These are phyloP conservation scores for Chelidonichthys spinosus DNA, from an alignment of 2,797 vertebrate genomes.

Conservation along the genomic window DNA sequence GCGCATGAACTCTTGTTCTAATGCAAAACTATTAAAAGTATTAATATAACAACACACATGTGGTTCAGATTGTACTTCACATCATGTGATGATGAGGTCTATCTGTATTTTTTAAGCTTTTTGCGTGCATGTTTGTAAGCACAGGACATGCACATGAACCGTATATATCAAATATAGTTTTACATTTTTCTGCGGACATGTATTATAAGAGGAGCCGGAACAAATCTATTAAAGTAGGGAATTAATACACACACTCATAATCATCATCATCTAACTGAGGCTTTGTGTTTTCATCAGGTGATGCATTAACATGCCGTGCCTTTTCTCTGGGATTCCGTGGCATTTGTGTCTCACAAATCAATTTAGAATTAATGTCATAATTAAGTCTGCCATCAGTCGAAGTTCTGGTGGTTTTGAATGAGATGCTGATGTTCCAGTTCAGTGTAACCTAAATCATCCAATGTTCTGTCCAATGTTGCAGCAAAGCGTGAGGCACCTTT, in stretches of 20 bases:
- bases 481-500: background rate
- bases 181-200: conserved; percentile 3
- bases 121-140: conserved; percentile 24
- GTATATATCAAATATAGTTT: conserved; percentile 8
- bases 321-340: background rate
- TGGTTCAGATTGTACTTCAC: conserved; percentile 3
- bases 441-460: background rate
- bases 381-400: background rate
- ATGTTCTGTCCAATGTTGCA: background rate
- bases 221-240: conserved; percentile 22
- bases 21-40: conserved; percentile 38
- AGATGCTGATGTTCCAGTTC: background rate
- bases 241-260: conserved; percentile 7
- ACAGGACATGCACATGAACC: background rate
- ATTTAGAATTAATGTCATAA: background rate
- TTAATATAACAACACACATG: conserved; percentile 35
- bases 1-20: conserved; percentile 5
- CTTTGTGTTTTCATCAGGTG: conserved; percentile 11
- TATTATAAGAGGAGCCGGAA: background rate
- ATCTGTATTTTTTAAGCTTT: background rate
- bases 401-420: background rate
- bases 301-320: background rate
- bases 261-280: conserved; percentile 10
- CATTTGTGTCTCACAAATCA: background rate
- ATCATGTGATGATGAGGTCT: background rate